Base-by-base conservation (phyloP, 1,140 invertebrate genomes). In the Ips typographus region DNA sequence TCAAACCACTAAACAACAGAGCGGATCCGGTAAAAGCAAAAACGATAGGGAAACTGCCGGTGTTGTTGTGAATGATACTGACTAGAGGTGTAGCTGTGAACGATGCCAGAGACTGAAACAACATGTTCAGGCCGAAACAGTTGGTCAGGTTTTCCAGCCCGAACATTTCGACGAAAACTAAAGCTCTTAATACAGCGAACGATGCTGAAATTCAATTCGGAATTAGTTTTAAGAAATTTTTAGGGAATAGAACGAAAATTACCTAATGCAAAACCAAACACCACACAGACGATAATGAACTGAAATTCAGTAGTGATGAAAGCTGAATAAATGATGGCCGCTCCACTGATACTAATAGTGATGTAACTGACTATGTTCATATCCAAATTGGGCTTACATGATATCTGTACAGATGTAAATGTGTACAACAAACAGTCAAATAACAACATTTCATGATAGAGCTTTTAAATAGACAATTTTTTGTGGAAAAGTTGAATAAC, bases 121-220 rank as follows among this genome's bases (percentile, higher is more conserved):
- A 82, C 74, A 98, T 94, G 44, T 98, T 84, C 55, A 98, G 84
- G 38, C 97, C 96, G 82, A 98, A 99, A 38, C 95, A 94, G 80
- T 96, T 98, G 41, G 96, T 98, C 65, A 99, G 82, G 80, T 94
- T 95, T 74, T 98, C 95, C 76, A 99, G 83, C n/a, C 96, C 96
- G 43, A 99, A 84, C 36, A 98, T 82, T 77, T 99, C 96, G 72
- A 97, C 95, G 53, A 99, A 84, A 75, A 99, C 95, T 77, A 98
- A 97, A 7, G 96, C 98, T 52, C 96, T 97, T 52, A 99, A 83
- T 1, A 95, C 97, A 72, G 98, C 95, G 80, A 97, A 98, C 40
- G 94, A 94, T 72, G 96, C 94, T 95, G 82, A 71, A 89, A 84
- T 57, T n/a, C n/a, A n/a, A n/a, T n/a, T n/a, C 40, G 4, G 57